These are phyloP conservation scores for Telenomus remus DNA, from an alignment of 1,140 invertebrate genomes.

Conservation along the genomic window DNA sequence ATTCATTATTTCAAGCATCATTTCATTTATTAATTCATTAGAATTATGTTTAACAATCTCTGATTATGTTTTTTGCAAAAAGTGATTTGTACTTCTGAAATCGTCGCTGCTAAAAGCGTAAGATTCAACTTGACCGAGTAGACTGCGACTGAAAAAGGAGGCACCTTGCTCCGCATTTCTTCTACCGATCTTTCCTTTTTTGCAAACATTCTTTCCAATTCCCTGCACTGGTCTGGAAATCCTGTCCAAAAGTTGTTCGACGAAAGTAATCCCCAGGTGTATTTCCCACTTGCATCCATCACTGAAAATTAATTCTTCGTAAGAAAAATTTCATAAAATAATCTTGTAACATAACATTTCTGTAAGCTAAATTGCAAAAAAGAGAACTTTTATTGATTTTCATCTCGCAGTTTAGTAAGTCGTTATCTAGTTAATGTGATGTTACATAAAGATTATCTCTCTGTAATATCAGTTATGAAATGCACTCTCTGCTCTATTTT, in stretches of 20 bases:
- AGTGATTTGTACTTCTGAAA: conserved; percentile 29
- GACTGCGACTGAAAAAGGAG: conserved; percentile 58
- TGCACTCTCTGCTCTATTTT: no score
- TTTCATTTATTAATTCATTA: no score
- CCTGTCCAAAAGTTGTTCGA: conserved; percentile 69
- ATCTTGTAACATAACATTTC: no score
- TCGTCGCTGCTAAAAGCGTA: conserved; percentile 21
- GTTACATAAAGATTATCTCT: no score
- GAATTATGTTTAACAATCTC: not conserved
- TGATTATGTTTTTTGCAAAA: not conserved
- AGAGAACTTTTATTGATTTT: no score
- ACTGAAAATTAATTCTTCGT: conserved; percentile 58
- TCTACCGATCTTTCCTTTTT: conserved; percentile 1
- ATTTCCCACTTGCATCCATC: conserved; percentile 67
- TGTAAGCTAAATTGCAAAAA: no score
- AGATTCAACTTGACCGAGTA: conserved; percentile 53
- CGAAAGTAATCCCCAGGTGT: conserved; percentile 63
- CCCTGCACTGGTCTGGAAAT: conserved; percentile 63
- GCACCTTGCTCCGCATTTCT: conserved; percentile 8
- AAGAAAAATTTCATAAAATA: no score
- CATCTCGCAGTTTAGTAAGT: no score
- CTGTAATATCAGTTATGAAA: no score
- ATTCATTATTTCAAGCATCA: conserved; percentile 22
- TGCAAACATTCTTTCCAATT: conserved; percentile 50
- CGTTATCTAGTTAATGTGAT: no score